A percentile compares a stretch with the other conserved stretches of the same genome.
Evolutionary conservation across 2,113 vertebrate species (phyloP).

Genomic region (Aptenodytes patagonicus): DNA sequence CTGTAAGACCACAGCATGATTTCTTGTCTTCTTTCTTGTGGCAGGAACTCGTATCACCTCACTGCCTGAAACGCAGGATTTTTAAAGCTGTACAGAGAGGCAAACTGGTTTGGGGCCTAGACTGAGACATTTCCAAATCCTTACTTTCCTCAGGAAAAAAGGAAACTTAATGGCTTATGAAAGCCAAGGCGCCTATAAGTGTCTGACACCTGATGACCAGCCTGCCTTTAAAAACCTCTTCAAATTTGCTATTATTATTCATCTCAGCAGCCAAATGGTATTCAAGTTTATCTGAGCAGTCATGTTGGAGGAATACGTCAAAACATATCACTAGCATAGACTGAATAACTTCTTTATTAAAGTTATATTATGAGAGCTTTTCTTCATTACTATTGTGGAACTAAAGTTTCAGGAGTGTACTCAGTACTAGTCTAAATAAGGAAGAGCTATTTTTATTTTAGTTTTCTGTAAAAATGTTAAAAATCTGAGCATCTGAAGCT

Average conservation of each 20-base stretch:
- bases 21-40: not conserved
- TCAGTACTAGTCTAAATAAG: not conserved
- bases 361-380: not conserved
- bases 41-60: not conserved
- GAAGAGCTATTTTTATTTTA: not conserved
- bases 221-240: not conserved
- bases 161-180: not conserved
- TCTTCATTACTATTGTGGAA: not conserved
- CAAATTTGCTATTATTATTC: not conserved
- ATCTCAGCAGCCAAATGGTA: not conserved
- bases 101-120: not conserved
- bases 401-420: not conserved
- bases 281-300: not conserved
- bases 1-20: not conserved
- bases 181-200: not conserved
- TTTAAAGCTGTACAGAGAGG: not conserved
- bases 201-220: not conserved
- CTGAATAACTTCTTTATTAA: not conserved
- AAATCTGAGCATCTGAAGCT: not conserved
- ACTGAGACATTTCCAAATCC: not conserved
- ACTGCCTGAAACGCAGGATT: not conserved
- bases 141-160: not conserved
- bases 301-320: rapidly evolving
- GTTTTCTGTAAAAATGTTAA: not conserved
- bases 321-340: not conserved